These are phyloP conservation scores for Apotomis capreana DNA, from an alignment of 2,888 invertebrate genomes.

Conservation along the genomic window DNA sequence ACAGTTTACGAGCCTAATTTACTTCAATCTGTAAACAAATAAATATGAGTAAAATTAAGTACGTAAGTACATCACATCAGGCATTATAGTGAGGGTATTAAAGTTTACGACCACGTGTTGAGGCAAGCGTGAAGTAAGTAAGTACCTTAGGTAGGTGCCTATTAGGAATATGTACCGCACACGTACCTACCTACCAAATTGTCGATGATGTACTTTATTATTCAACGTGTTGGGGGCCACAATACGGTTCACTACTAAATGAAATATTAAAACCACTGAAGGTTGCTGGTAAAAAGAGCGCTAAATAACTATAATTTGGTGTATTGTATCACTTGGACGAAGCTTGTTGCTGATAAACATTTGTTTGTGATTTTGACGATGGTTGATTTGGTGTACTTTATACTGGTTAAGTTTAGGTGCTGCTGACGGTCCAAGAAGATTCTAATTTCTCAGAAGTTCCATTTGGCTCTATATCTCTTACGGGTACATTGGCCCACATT, in stretches of 20 bases:
- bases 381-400: too few relatives aligned
- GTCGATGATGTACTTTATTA: slow-evolving; percentile 28
- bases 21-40: neutral
- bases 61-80: neutral
- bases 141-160: neutral
- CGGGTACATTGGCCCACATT: slow-evolving; percentile 3
- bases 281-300: too few relatives aligned
- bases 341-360: too few relatives aligned
- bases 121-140: too few relatives aligned
- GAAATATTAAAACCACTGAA: neutral
- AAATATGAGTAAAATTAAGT: slow-evolving; percentile 16
- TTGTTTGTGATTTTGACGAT: too few relatives aligned
- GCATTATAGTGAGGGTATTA: neutral
- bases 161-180: neutral
- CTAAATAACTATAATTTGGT: too few relatives aligned
- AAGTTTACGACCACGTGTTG: slow-evolving; percentile 11
- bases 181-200: neutral
- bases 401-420: too few relatives aligned
- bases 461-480: neutral
- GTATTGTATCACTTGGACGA: too few relatives aligned
- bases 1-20: neutral
- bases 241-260: neutral
- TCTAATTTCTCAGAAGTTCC: too few relatives aligned
- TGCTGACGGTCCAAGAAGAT: too few relatives aligned
- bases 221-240: slow-evolving; percentile 16